Base-by-base conservation (phyloP, 2,797 vertebrate genomes). In the Agapornis canus region DNA sequence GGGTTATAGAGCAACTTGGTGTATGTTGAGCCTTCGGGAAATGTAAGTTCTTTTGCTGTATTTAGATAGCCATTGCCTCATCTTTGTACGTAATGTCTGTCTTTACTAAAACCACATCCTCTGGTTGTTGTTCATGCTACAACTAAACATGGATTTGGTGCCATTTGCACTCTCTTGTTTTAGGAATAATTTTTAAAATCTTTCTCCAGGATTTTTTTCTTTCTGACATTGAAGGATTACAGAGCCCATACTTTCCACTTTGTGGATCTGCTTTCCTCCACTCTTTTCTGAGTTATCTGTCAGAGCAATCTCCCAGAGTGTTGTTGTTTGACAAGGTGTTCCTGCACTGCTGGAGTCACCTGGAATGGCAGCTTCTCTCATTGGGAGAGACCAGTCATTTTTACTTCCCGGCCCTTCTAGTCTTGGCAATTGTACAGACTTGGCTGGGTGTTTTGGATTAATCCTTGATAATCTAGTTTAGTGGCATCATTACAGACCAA, bases 51-150 rank as follows among this genome's bases (percentile, higher is more conserved):
- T 91, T 87, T 39, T 86, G 82, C 86, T 93, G 39, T 83, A 91
- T 95, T 96, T 95, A 93, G 94, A 69, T 54, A 83, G 75, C 69
- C 1, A 5, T 94, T 94, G 92, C 85, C 82, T 97, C 86, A 94
- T 86, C 72, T 86, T 86, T 91, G 72, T 78, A 0, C 26, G 59
- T 92, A 94, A 93, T 37, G 19, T 86, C 91, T 95, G 94, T 93
- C 92, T 92, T 83, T 22, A 82, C 76, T 95, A 66, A 97, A 97
- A 95, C 95, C 95, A 96, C 96, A 97, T 96, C 94, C 94, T 92
- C 82, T 76, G 25, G 27, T 45, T 85, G 69, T 63, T 95, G 84
- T 76, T 94, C 89, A 35, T 89, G 25, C 69, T 92, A 63, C 82
- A 94, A 86, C 57, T 94, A 95, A 94, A 95, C 92, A 51, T 35